These are phyloP conservation scores for Cardiocondyla obscurior DNA, from an alignment of 1,140 invertebrate species.

Conservation along the genomic window DNA sequence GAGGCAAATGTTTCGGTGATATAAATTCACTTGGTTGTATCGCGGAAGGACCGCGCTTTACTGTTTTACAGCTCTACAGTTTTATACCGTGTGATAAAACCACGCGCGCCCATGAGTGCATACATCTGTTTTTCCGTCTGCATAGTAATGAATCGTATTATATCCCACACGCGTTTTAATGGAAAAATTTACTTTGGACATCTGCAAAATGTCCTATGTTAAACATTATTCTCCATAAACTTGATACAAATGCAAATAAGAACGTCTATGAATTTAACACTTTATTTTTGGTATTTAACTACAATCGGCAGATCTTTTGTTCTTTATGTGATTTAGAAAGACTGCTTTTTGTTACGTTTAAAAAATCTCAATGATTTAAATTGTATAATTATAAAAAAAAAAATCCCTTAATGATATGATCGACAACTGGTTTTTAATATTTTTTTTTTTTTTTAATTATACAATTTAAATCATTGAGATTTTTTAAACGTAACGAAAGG, in stretches of 20 bases:
- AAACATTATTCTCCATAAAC: background rate
- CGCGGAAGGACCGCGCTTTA: background rate
- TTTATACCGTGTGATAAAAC: slow-evolving; percentile 17
- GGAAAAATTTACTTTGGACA: background rate
- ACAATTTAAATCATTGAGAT: background rate
- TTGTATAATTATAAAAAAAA: background rate
- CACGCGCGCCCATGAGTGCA: no score
- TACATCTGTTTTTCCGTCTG: slow-evolving; percentile 7
- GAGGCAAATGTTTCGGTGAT: slow-evolving; percentile 31
- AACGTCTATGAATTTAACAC: background rate
- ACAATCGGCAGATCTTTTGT: background rate
- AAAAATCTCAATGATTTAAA: background rate
- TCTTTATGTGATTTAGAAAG: background rate
- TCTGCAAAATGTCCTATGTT: background rate
- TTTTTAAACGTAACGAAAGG: background rate
- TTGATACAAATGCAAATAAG: slow-evolving; percentile 3
- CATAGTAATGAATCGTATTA: slow-evolving; percentile 11
- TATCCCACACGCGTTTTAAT: background rate
- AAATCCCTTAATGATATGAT: background rate
- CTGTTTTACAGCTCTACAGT: slow-evolving; percentile 8
- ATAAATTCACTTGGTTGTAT: slow-evolving; percentile 39
- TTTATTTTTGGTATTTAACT: background rate
- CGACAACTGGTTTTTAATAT: no score
- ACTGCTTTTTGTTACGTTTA: background rate
- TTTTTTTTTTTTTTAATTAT: background rate